A percentile compares a stretch with the other conserved stretches of the same genome.
Evolutionary conservation across 2,797 vertebrate species (phyloP).

Genomic region (Anableps anableps): DNA sequence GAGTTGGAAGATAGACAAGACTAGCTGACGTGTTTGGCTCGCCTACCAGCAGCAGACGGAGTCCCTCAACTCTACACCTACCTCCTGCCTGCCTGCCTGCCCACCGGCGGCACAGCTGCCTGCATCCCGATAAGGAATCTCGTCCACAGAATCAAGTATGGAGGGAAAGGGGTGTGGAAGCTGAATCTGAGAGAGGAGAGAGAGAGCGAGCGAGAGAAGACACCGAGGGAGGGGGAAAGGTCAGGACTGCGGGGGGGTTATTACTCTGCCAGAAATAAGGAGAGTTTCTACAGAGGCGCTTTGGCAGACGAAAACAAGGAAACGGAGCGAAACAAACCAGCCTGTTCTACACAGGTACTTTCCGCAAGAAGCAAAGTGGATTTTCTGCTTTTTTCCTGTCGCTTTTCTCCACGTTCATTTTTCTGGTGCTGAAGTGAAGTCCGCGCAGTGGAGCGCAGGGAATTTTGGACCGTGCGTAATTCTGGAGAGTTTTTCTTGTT

Average conservation of each 20-base stretch:
- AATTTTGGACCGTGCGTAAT: constrained; percentile 72
- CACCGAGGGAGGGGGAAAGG: constrained; percentile 74
- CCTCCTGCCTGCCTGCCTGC: constrained; percentile 66
- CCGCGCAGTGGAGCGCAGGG: constrained; percentile 22
- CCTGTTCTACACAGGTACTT: constrained; percentile 23
- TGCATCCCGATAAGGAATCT: constrained; percentile 82
- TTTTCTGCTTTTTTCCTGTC: constrained; percentile 11
- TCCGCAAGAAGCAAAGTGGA: constrained; percentile 46
- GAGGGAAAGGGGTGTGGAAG: constrained; percentile 73
- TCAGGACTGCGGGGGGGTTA: constrained; percentile 71
- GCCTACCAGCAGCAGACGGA: constrained; percentile 77
- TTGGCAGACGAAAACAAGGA: constrained; percentile 67
- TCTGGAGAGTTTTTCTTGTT: constrained; percentile 62
- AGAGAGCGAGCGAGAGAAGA: constrained; percentile 69
- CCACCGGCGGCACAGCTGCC: constrained; percentile 63
- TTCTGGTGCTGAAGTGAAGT: constrained; percentile 22
- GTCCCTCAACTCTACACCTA: constrained; percentile 56
- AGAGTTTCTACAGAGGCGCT: constrained; percentile 68
- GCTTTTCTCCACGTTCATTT: background rate
- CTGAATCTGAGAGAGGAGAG: constrained; percentile 59
- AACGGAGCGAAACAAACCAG: constrained; percentile 58
- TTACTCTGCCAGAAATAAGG: constrained; percentile 73
- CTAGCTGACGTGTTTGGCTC: constrained; percentile 65
- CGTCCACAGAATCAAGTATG: constrained; percentile 67
- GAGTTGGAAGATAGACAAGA: constrained; percentile 43